These are phyloP conservation scores for Aphaenogaster rudis DNA, from an alignment of 1,140 invertebrate genomes.

Conservation along the genomic window DNA sequence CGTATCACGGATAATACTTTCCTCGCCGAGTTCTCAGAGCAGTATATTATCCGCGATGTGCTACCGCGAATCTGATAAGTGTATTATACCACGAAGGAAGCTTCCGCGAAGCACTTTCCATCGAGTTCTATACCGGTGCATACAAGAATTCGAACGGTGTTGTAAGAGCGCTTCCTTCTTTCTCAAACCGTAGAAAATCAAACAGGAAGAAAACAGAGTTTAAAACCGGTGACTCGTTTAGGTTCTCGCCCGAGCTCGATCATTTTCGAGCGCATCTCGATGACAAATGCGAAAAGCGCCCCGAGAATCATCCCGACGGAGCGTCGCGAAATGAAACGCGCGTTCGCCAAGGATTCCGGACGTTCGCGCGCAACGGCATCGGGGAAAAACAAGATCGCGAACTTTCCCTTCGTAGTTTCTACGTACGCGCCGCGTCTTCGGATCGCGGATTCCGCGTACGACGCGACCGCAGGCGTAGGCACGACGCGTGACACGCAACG, in stretches of 20 bases:
- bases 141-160: conserved; percentile 66
- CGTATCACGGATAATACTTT: conserved; percentile 45
- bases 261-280: background rate
- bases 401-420: conserved; percentile 9
- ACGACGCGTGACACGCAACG: conserved; percentile 69
- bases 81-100: conserved; percentile 63
- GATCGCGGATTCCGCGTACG: background rate
- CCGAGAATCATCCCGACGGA: background rate
- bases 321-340: background rate
- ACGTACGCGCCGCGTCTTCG: background rate
- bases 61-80: conserved; percentile 68
- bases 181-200: conserved; percentile 37
- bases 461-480: conserved; percentile 68
- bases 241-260: background rate
- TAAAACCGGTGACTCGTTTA: conserved; percentile 4
- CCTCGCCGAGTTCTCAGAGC: conserved; percentile 29
- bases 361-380: background rate
- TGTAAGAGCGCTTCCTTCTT: conserved; percentile 57
- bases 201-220: background rate
- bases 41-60: conserved; percentile 65
- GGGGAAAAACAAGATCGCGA: background rate
- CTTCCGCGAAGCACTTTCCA: conserved; percentile 76
- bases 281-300: background rate
- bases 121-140: conserved; percentile 67
- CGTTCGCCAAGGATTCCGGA: background rate